phyloP scores from a whole-genome alignment of 2,797 vertebrate species.

The Luscinia luscinia region DNA sequence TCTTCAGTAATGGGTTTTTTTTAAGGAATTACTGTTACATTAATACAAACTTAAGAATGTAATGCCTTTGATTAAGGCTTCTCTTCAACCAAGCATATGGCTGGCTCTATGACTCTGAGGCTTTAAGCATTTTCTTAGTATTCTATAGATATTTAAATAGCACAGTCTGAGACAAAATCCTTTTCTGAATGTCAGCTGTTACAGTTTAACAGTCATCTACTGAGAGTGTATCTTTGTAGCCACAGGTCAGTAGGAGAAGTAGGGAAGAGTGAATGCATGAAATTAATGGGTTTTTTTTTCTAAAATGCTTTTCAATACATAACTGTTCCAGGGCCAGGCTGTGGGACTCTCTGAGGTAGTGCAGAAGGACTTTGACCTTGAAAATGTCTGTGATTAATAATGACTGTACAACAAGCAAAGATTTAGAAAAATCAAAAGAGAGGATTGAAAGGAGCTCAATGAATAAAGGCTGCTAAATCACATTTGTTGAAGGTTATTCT shows the following conservation, averaged over 20 bases:
- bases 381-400: neutral
- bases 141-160: neutral
- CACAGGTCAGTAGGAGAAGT: neutral
- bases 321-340: neutral
- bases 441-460: neutral
- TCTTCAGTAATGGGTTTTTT: neutral
- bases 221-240: neutral
- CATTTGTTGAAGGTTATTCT: neutral
- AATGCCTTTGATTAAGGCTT: neutral
- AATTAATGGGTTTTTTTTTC: neutral
- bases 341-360: neutral
- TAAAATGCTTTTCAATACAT: neutral
- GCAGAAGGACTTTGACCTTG: neutral
- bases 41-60: neutral
- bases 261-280: neutral
- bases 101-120: neutral
- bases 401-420: neutral
- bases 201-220: neutral
- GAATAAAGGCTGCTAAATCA: neutral
- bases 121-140: neutral
- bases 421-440: neutral
- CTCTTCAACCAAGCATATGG: neutral
- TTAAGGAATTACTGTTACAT: neutral
- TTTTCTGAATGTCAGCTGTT: neutral
- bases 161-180: neutral